A percentile compares a stretch with the other conserved stretches of the same genome.
phyloP scores from a whole-genome alignment of 2,888 invertebrate species.

The Aethes cnicana region DNA sequence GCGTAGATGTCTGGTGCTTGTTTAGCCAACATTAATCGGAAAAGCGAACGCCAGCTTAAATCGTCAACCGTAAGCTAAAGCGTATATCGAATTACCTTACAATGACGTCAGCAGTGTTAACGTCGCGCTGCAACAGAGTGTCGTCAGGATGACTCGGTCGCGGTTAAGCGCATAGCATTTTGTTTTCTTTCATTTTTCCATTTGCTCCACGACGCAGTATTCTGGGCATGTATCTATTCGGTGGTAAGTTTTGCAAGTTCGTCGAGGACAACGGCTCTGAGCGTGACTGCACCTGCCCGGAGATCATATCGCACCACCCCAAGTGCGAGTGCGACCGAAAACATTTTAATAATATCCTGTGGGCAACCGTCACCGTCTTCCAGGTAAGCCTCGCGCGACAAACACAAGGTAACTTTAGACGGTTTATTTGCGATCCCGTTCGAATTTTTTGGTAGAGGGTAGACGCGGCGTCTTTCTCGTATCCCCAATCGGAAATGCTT shows the following conservation, averaged over 20 bases:
- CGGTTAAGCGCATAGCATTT: constrained; percentile 80
- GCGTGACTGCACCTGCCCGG: constrained; percentile 96
- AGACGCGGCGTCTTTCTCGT: constrained; percentile 71
- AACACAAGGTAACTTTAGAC: constrained; percentile 65
- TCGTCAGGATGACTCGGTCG: constrained; percentile 68
- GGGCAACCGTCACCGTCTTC: constrained; percentile 98
- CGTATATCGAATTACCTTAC: constrained; percentile 12
- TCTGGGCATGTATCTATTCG: constrained; percentile 99
- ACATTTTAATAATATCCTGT: constrained; percentile 99
- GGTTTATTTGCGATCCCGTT: constrained; percentile 77
- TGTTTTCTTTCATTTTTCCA: constrained; percentile 80
- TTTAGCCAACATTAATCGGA: constrained; percentile 3
- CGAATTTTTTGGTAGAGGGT: constrained; percentile 62
- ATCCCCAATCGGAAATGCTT: constrained; percentile 40
- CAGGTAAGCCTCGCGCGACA: constrained; percentile 88
- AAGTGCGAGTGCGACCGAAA: constrained; percentile 98
- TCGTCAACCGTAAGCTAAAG: constrained; percentile 5
- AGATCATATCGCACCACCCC: constrained; percentile 93
- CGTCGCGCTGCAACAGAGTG: constrained; percentile 61
- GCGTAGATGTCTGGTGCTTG: constrained; percentile 10
- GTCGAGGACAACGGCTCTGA: constrained; percentile 91
- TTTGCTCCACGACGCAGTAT: constrained; percentile 88
- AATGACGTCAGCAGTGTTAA: constrained; percentile 62
- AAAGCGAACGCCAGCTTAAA: neutral
- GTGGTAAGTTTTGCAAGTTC: constrained; percentile 99